Conservation (phyloP, 2,797 vertebrate genomes). For the Tokudaia muenninki region DNA sequence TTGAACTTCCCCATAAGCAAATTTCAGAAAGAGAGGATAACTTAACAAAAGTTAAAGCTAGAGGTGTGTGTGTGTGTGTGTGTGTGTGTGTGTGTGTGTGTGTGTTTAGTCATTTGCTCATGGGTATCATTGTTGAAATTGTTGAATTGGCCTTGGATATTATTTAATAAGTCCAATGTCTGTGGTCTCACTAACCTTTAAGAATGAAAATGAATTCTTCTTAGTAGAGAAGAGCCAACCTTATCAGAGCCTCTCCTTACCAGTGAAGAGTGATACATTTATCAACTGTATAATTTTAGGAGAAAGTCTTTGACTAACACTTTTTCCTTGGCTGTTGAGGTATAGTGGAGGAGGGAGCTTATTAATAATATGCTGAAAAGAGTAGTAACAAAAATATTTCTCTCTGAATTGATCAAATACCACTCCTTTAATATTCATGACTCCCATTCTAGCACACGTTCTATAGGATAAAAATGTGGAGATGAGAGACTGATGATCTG, state of each 20-base stretch:
- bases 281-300: not conserved
- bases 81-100: not conserved
- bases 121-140: not conserved
- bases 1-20: not conserved
- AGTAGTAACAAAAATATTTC: not conserved
- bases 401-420: not conserved
- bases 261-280: not conserved
- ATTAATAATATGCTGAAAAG: not conserved
- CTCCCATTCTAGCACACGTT: not conserved
- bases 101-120: not conserved
- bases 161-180: not conserved
- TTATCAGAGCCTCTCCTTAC: not conserved
- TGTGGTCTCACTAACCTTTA: not conserved
- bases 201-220: not conserved
- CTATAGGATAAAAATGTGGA: not conserved
- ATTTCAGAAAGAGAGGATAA: not conserved
- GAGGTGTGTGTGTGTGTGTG: not conserved
- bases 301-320: not conserved
- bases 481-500: not conserved
- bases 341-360: not conserved
- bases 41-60: not conserved
- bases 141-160: not conserved
- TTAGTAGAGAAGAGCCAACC: constrained; percentile 13
- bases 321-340: not conserved
- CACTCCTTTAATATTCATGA: not conserved